Conservation (phyloP, 2,888 invertebrate genomes). For the Stratiomys singularior region DNA sequence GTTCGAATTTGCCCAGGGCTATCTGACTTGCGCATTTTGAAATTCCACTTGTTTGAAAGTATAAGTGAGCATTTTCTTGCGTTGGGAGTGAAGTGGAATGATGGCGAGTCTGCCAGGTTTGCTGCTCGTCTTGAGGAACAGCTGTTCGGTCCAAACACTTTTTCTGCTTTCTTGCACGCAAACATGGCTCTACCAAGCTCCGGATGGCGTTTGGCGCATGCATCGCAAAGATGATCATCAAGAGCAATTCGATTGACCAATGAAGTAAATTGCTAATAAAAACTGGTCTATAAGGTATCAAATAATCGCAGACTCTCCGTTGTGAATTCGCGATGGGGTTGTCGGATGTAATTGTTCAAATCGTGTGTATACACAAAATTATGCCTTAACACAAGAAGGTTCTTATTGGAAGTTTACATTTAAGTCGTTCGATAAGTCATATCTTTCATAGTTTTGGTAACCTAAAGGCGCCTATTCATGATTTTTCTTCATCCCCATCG, state of each 20-base stretch:
- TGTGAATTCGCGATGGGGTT: too few relatives aligned
- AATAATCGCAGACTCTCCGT: background rate
- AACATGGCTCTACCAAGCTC: background rate
- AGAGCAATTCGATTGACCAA: slow-evolving; percentile 27
- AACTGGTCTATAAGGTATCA: slow-evolving; percentile 23
- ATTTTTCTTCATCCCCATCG: too few relatives aligned
- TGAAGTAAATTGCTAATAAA: slow-evolving; percentile 13
- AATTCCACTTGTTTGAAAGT: background rate
- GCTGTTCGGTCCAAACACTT: slow-evolving; percentile 23
- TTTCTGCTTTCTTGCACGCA: slow-evolving; percentile 22
- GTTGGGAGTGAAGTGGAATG: background rate
- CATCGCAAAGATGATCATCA: background rate
- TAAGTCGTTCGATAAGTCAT: too few relatives aligned
- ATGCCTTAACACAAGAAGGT: too few relatives aligned
- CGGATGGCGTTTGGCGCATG: background rate
- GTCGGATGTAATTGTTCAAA: background rate
- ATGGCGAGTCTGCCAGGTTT: background rate
- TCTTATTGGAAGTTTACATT: background rate
- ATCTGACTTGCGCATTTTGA: slow-evolving; percentile 31
- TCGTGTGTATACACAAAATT: too few relatives aligned
- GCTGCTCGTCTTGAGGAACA: slow-evolving; percentile 20
- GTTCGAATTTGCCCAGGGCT: slow-evolving; percentile 18
- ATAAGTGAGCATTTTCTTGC: background rate
- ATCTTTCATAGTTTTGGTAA: too few relatives aligned
- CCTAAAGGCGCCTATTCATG: too few relatives aligned